Evolutionary conservation across 1,140 invertebrate species (phyloP).

Genomic region (Aphaenogaster ashmeadi): DNA sequence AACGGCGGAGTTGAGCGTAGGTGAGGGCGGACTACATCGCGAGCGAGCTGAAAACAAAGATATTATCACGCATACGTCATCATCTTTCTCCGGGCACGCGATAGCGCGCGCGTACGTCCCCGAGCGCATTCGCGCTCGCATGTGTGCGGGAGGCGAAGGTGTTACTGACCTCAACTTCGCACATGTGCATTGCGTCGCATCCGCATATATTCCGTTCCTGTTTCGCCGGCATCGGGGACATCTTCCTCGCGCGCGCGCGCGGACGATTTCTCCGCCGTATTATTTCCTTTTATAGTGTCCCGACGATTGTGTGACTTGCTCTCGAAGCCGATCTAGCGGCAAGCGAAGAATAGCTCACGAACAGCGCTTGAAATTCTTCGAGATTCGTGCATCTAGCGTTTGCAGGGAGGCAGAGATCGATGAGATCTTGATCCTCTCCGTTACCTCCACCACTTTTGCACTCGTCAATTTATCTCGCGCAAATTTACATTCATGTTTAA

Average conservation of each 20-base stretch:
- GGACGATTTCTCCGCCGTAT: conserved; percentile 10
- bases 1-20: conserved; percentile 25
- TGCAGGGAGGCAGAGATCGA: neutral
- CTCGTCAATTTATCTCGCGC: neutral
- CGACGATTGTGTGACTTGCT: conserved; percentile 10
- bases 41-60: conserved; percentile 38
- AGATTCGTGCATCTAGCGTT: conserved; percentile 12
- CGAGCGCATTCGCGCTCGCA: conserved; percentile 13
- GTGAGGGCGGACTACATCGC: conserved; percentile 9
- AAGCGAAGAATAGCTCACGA: neutral
- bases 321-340: neutral
- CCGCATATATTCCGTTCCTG: neutral
- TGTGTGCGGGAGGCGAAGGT: neutral
- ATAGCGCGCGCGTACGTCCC: conserved; percentile 14
- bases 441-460: neutral
- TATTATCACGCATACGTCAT: conserved; percentile 54
- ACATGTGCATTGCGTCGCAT: conserved; percentile 22
- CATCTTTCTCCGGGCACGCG: conserved; percentile 54
- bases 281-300: conserved; percentile 16
- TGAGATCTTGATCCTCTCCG: neutral
- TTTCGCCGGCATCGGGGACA: neutral
- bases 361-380: neutral
- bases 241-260: neutral
- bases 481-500: neutral
- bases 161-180: conserved; percentile 37